Percentiles rank a stretch among this genome's conserved stretches.
These are phyloP conservation scores for Scalopus aquaticus DNA, from an alignment of 2,113 vertebrate species.

Conservation along the genomic window DNA sequence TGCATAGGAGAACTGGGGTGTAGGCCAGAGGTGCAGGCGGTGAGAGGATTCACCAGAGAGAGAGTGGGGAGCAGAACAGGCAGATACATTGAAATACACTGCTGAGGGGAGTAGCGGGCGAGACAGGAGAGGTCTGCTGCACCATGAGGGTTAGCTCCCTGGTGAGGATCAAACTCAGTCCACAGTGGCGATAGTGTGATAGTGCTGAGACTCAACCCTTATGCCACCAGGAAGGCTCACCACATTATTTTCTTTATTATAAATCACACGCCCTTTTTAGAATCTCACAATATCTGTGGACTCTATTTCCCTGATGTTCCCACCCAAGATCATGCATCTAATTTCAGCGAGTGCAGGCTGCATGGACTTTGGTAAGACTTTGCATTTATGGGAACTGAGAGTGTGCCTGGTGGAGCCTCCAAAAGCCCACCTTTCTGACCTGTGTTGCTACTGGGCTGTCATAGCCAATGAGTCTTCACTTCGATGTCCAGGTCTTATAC, in stretches of 20 bases:
- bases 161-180: no score
- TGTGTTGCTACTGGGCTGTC: accelerated
- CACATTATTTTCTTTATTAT: neutral
- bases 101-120: no score
- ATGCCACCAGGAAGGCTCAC: no score
- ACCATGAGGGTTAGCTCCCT: no score
- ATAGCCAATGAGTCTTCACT: neutral
- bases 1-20: no score
- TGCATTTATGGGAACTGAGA: neutral
- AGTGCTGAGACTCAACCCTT: no score
- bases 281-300: neutral
- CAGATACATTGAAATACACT: no score
- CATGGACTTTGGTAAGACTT: neutral
- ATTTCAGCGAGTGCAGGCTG: neutral
- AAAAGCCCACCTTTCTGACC: neutral
- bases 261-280: neutral
- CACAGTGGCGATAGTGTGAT: no score
- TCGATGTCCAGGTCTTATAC: neutral
- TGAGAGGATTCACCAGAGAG: no score
- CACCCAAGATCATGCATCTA: neutral
- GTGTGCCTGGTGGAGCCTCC: neutral
- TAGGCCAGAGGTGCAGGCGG: no score
- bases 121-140: no score
- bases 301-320: neutral
- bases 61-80: no score